Percentiles rank a stretch among this genome's conserved stretches.
Conservation (phyloP, 2,888 invertebrate species). For the Cataglyphis albicans region DNA sequence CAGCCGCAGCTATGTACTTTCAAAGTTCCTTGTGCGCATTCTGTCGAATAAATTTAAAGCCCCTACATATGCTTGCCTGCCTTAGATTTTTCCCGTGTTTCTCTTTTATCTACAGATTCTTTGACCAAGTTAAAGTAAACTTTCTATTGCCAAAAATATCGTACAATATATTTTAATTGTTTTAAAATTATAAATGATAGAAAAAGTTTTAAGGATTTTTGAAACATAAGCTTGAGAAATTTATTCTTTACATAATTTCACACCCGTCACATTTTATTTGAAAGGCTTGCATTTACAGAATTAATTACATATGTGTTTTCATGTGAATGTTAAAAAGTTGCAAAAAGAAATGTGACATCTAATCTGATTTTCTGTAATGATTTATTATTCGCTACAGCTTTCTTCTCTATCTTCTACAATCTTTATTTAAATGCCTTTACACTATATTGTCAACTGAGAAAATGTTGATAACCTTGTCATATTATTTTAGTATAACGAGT, state of each 20-base stretch:
- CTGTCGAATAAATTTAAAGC: conserved; percentile 45
- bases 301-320: background rate
- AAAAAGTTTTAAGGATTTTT: background rate
- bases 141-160: background rate
- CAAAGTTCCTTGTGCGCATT: conserved; percentile 17
- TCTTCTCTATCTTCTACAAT: background rate
- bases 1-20: background rate
- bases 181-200: background rate
- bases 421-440: conserved; percentile 24
- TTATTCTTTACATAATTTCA: background rate
- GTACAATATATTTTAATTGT: background rate
- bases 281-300: background rate
- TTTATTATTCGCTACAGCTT: conserved; percentile 25
- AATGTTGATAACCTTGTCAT: background rate
- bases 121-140: background rate
- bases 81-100: conserved; percentile 9
- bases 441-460: background rate
- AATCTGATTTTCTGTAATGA: conserved; percentile 13
- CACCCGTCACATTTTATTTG: background rate
- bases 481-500: conserved; percentile 25
- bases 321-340: background rate
- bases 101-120: background rate
- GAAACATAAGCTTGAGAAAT: background rate
- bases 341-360: background rate
- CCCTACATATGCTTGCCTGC: background rate